phyloP scores from a whole-genome alignment of 2,888 invertebrate species.

The Cybosia mesomella region DNA sequence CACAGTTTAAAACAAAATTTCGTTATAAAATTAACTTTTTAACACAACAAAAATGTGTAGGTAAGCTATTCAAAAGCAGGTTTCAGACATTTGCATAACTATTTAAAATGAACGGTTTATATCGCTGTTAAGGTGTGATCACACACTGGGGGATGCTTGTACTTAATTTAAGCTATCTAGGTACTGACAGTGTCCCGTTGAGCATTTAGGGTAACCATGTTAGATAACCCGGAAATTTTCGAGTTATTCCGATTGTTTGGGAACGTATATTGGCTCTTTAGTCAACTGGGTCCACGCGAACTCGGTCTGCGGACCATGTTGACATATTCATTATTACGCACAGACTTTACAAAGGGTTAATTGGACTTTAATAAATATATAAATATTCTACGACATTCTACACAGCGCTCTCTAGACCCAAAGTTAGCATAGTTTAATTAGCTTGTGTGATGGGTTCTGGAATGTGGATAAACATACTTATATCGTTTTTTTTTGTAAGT shows the following conservation, averaged over 20 bases:
- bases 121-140: constrained; percentile 53
- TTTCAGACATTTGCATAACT: constrained; percentile 49
- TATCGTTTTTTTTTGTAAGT: no score
- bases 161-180: constrained; percentile 71
- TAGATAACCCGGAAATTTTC: neutral
- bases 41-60: constrained; percentile 19
- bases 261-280: neutral
- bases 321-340: no score
- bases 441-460: no score
- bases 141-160: constrained; percentile 58
- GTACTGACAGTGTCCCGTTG: constrained; percentile 47
- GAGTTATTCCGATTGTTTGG: neutral
- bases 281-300: no score
- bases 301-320: no score
- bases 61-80: constrained; percentile 36
- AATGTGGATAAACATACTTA: no score
- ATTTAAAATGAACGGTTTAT: constrained; percentile 54
- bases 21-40: constrained; percentile 8
- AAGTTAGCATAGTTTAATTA: no score
- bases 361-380: no score
- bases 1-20: constrained; percentile 10
- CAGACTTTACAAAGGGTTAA: no score
- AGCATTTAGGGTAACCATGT: constrained; percentile 33
- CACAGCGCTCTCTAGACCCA: no score
- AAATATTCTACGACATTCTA: no score